phyloP scores from a whole-genome alignment of 2,888 invertebrate genomes.

The Heliconius ethilla region DNA sequence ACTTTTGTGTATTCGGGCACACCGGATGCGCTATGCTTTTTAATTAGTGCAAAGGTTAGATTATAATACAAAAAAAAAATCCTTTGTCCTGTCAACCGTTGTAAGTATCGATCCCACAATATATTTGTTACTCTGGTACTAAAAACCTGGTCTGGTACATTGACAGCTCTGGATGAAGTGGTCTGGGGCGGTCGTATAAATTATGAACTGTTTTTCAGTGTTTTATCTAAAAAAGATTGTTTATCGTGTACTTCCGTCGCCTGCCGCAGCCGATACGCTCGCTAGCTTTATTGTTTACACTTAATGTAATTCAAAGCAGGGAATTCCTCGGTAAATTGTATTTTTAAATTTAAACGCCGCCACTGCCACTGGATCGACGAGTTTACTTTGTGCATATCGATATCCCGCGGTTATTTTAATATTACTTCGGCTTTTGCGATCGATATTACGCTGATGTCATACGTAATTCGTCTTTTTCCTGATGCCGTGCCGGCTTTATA shows the following conservation, averaged over 20 bases:
- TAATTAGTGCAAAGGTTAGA: constrained; percentile 77
- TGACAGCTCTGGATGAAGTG: constrained; percentile 72
- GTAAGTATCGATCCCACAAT: constrained; percentile 30
- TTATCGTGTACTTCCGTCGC: constrained; percentile 81
- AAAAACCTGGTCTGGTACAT: constrained; percentile 32
- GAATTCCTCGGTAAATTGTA: constrained; percentile 79
- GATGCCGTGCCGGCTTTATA: constrained; percentile 53
- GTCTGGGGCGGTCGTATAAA: constrained; percentile 64
- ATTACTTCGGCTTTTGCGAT: constrained; percentile 69
- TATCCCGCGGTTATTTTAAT: constrained; percentile 66
- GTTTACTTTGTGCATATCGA: constrained; percentile 72
- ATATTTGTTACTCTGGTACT: constrained; percentile 30
- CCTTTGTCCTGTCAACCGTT: constrained; percentile 50
- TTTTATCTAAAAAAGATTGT: constrained; percentile 82
- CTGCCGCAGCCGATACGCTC: constrained; percentile 77
- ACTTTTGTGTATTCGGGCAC: constrained; percentile 63
- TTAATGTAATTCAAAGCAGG: constrained; percentile 82
- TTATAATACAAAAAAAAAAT: constrained; percentile 29
- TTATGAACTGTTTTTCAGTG: constrained; percentile 76
- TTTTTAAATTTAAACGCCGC: constrained; percentile 74
- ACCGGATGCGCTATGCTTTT: constrained; percentile 70
- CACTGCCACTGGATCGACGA: constrained; percentile 58
- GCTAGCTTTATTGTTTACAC: constrained; percentile 80
- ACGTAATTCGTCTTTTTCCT: constrained; percentile 63
- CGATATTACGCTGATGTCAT: constrained; percentile 71